Evolutionary conservation across 2,888 invertebrate genomes (phyloP).

Genomic region (Hydraecia micacea): DNA sequence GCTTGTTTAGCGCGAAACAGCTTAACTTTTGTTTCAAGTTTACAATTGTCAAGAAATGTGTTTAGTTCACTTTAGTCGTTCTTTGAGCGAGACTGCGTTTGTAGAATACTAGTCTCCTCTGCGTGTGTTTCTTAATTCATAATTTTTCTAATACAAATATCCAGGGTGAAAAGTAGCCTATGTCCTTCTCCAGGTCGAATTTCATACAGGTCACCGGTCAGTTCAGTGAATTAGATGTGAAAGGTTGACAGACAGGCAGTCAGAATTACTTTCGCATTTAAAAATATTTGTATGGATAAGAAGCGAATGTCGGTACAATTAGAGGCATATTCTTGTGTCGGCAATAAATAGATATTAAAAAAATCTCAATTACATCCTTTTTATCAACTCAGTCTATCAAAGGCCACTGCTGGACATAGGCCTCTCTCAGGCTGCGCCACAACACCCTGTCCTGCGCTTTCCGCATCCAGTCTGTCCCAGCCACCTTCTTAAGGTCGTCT

Average conservation of each 20-base stretch:
- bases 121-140: background rate
- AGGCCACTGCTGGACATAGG: too few species aligned
- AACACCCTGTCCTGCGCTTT: too few species aligned
- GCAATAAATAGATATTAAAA: too few species aligned
- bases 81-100: slow-evolving; percentile 6
- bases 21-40: slow-evolving; percentile 42
- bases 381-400: too few species aligned
- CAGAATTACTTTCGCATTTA: background rate
- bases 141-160: background rate
- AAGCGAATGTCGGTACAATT: too few species aligned
- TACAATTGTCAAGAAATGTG: slow-evolving; percentile 45
- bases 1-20: slow-evolving; percentile 38
- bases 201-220: background rate
- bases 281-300: background rate
- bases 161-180: background rate
- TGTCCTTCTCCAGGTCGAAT: background rate
- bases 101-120: background rate
- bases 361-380: too few species aligned
- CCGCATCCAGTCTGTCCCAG: too few species aligned
- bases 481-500: too few species aligned
- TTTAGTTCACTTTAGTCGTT: slow-evolving; percentile 26
- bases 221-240: background rate
- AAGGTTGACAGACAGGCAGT: background rate
- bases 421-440: too few species aligned
- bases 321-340: background rate